Evolutionary conservation across 2,113 vertebrate genomes (phyloP).

Genomic region (Erythrolamprus reginae): DNA sequence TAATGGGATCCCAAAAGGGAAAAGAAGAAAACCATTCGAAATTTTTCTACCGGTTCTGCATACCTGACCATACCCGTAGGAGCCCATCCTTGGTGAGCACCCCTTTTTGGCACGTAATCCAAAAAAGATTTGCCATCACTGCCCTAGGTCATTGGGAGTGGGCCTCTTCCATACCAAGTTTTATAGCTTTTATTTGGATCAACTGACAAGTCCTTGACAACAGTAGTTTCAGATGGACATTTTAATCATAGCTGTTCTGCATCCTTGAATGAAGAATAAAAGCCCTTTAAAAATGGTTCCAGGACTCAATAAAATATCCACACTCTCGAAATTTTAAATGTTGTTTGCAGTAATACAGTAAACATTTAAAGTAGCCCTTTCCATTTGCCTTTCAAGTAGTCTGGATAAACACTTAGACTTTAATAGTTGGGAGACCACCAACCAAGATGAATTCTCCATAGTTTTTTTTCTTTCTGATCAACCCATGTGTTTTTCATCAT

Average conservation of each 20-base stretch:
- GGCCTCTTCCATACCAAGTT: neutral
- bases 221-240: slow-evolving; percentile 4
- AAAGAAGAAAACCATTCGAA: no score
- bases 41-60: no score
- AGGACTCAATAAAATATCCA: slow-evolving; percentile 57
- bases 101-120: no score
- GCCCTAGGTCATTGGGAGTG: neutral
- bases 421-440: slow-evolving; percentile 36
- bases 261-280: slow-evolving; percentile 40
- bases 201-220: neutral
- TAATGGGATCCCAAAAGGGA: no score
- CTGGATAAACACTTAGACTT: slow-evolving; percentile 32
- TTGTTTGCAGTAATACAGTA: slow-evolving; percentile 57
- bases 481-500: neutral
- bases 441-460: neutral
- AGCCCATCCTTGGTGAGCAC: no score
- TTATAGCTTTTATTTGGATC: neutral
- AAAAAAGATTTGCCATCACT: no score
- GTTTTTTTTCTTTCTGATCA: slow-evolving; percentile 3
- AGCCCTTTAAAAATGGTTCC: slow-evolving; percentile 44
- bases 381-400: slow-evolving; percentile 8
- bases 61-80: no score
- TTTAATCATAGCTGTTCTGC: slow-evolving; percentile 24
- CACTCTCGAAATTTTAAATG: slow-evolving; percentile 52
- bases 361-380: slow-evolving; percentile 47